Conservation (phyloP, 1,140 invertebrate species). For the Ceratosolen solmsi region DNA sequence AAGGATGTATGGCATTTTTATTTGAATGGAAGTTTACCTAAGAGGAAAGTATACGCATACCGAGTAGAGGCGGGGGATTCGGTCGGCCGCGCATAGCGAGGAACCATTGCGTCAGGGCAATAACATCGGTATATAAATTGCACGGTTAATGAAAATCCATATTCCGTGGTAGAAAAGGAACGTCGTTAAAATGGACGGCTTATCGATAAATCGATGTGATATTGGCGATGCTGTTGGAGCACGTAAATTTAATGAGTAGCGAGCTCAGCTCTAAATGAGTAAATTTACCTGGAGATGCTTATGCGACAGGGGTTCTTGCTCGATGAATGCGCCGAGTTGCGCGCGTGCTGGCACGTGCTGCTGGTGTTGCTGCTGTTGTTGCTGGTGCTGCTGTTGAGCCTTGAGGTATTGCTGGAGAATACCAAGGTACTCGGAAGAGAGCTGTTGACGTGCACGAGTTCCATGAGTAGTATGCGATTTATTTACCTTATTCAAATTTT, state of each 20-base stretch:
- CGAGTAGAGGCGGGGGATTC: too few relatives aligned
- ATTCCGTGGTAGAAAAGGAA: neutral
- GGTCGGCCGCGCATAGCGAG: neutral
- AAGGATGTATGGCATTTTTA: too few relatives aligned
- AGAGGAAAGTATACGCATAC: too few relatives aligned
- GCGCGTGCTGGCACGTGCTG: constrained; percentile 8
- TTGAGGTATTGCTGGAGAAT: constrained; percentile 66
- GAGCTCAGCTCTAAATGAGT: neutral
- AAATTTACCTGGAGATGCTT: constrained; percentile 36
- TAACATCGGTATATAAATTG: neutral
- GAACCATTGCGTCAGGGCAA: neutral
- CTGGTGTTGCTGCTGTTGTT: constrained; percentile 20
- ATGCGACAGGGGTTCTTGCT: constrained; percentile 23
- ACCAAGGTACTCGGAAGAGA: constrained; percentile 67
- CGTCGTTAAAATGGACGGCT: too few relatives aligned
- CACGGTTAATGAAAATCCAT: neutral
- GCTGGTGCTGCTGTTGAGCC: constrained; percentile 55
- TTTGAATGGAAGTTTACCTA: too few relatives aligned
- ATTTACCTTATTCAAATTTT: constrained; percentile 17
- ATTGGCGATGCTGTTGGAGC: too few relatives aligned
- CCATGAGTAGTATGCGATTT: neutral
- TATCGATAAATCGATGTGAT: too few relatives aligned
- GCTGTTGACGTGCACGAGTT: constrained; percentile 53
- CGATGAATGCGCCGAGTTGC: constrained; percentile 27
- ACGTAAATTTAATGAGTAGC: too few relatives aligned